Base-by-base conservation (phyloP, 2,113 vertebrate genomes). In the Chionomys nivalis region DNA sequence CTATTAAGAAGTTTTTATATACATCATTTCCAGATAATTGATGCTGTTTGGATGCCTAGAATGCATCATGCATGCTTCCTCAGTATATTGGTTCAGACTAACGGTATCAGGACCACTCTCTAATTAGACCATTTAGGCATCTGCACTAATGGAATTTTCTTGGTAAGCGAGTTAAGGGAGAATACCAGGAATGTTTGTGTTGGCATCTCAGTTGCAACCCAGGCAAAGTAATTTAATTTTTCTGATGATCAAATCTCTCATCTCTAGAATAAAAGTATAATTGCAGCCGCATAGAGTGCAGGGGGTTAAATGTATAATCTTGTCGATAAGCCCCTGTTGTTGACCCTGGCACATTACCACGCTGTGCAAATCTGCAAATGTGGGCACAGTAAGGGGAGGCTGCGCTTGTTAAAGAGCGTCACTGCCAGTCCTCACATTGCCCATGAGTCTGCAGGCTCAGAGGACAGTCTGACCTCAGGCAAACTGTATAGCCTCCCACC, bases 181-280 rank as follows among this genome's bases (percentile, higher is more conserved):
- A 93, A 93, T 55, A 31, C 90, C 77, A 44, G 36, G 88, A 82
- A 94, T 87, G 28, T 94, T 61, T 73, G 63, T 82, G 6, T 42
- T 95, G 90, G 42, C 39, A 94, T 93, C 63, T 83, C 49, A 85
- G 23, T 88, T 94, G 85, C 36, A 73, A 68, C 47, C 63, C 88
- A 95, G 87, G 42, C 19, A 55, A 83, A 90, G 70, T 88, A 66
- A 88, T 63, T 89, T 68, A 63, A 85, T 94, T 92, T 89, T 33
- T 70, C 93, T 73, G 33, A 52, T 68, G 65, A 66, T 72, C 70
- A 52, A 76, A 85, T 90, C 16, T 65, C 58, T 79, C 87, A 49
- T 76, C 75, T 95, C 49, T 90, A 58, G 79, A 85, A 93, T 92
- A 82, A 83, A 87, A 87, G 16, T 70, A 28, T 78, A 82, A 68